A percentile compares a stretch with the other conserved stretches of the same genome.
Conservation (phyloP, 2,797 vertebrate species). For the Muscicapa comitata region DNA sequence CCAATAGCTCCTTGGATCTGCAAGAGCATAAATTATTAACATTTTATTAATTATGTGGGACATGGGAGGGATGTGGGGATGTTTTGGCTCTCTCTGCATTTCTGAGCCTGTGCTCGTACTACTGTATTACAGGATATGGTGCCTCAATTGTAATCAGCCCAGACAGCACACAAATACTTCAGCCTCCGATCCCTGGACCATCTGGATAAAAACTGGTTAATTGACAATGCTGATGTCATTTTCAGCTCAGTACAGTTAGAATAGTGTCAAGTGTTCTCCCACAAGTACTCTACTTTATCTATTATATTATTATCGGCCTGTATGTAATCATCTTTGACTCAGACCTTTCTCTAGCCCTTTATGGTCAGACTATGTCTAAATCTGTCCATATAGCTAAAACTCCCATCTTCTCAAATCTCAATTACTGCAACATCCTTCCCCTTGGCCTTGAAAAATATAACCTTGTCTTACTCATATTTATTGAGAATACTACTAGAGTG, state of each 20-base stretch:
- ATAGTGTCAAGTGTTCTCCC: background rate
- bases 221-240: conserved; percentile 31
- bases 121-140: background rate
- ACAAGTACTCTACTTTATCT: conserved; percentile 20
- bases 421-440: conserved; percentile 25
- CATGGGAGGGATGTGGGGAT: background rate
- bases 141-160: background rate
- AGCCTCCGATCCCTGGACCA: conserved; percentile 21
- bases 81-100: background rate
- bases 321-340: conserved; percentile 46
- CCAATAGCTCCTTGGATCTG: background rate
- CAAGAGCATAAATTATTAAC: background rate
- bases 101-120: background rate
- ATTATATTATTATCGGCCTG: background rate
- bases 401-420: conserved; percentile 34
- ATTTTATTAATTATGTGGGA: background rate
- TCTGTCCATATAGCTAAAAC: background rate
- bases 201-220: conserved; percentile 59
- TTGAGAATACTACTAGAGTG: background rate
- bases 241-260: conserved; percentile 22
- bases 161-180: background rate
- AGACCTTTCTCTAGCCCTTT: conserved; percentile 33
- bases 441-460: conserved; percentile 50
- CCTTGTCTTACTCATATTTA: conserved; percentile 5
- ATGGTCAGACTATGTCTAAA: conserved; percentile 2